These are phyloP conservation scores for Macrocentrus cingulum DNA, from an alignment of 1,140 invertebrate species.

Conservation along the genomic window DNA sequence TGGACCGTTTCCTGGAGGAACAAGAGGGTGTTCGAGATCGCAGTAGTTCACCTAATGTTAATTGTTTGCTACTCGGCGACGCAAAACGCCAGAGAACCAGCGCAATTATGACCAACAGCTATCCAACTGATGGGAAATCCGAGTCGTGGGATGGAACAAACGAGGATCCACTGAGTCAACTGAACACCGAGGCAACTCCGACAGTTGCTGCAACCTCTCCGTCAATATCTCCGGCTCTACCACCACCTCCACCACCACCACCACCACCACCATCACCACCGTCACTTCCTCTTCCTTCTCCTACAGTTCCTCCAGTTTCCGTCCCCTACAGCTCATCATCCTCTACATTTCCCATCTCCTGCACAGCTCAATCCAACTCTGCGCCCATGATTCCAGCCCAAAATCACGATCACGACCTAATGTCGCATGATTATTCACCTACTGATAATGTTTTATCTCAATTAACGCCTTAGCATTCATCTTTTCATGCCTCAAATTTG, in stretches of 20 bases:
- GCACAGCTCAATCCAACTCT: neutral
- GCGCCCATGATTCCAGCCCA: conserved; percentile 1
- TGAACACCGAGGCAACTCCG: conserved; percentile 28
- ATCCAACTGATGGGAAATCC: conserved; percentile 43
- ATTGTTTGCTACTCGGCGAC: conserved; percentile 67
- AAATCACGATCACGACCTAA: conserved; percentile 11
- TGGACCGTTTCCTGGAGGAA: conserved; percentile 76
- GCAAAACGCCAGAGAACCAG: conserved; percentile 61
- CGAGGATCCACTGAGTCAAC: conserved; percentile 35
- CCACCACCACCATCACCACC: conserved; percentile 21
- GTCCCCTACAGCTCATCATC: conserved; percentile 14
- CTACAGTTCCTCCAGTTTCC: neutral
- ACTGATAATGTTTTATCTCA: conserved; percentile 52
- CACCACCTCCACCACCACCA: conserved; percentile 17
- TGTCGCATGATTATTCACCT: conserved; percentile 32
- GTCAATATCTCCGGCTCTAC: conserved; percentile 27
- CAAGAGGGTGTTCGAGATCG: conserved; percentile 63
- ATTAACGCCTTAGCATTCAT: conserved; percentile 54
- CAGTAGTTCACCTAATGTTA: conserved; percentile 62
- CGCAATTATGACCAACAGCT: conserved; percentile 40
- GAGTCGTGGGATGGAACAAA: conserved; percentile 45
- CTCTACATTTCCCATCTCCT: conserved; percentile 2
- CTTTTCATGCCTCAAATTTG: conserved; percentile 25
- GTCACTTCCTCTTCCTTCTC: too few relatives aligned
- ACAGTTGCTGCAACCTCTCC: conserved; percentile 27